Conservation (phyloP, 2,113 vertebrate genomes). For the Cyanoliseus patagonus region DNA sequence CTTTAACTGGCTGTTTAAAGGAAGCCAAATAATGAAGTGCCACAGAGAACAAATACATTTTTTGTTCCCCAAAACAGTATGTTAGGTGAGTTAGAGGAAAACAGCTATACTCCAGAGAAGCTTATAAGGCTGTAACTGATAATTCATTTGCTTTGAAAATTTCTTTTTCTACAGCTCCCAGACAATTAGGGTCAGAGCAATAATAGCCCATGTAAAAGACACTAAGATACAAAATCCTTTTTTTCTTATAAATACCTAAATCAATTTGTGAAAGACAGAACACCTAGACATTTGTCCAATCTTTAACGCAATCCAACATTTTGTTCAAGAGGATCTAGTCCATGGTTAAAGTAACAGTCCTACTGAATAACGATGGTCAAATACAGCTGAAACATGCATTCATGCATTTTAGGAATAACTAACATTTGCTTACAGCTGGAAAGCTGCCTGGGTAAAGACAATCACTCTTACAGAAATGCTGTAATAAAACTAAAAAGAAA, state of each 20-base stretch:
- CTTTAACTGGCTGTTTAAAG: background rate
- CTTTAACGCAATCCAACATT: background rate
- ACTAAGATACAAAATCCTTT: background rate
- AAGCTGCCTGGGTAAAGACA: background rate
- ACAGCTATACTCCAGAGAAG: background rate
- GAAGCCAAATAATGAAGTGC: constrained; percentile 2
- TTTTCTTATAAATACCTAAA: background rate
- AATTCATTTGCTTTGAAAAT: background rate
- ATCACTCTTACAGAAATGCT: background rate
- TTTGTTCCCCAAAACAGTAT: background rate
- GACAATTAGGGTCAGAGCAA: background rate
- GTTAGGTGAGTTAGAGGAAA: background rate
- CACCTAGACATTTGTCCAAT: background rate
- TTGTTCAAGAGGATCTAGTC: background rate
- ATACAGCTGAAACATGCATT: background rate
- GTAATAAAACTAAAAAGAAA: background rate
- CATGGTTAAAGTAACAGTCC: background rate
- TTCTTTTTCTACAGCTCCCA: background rate
- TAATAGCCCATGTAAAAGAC: background rate
- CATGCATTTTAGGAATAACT: background rate
- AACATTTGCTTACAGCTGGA: background rate
- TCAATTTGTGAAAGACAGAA: background rate
- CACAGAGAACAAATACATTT: background rate
- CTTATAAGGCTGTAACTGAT: background rate
- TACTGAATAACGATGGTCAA: background rate